These are phyloP conservation scores for Timema cristinae DNA, from an alignment of 2,888 invertebrate species.

Conservation along the genomic window DNA sequence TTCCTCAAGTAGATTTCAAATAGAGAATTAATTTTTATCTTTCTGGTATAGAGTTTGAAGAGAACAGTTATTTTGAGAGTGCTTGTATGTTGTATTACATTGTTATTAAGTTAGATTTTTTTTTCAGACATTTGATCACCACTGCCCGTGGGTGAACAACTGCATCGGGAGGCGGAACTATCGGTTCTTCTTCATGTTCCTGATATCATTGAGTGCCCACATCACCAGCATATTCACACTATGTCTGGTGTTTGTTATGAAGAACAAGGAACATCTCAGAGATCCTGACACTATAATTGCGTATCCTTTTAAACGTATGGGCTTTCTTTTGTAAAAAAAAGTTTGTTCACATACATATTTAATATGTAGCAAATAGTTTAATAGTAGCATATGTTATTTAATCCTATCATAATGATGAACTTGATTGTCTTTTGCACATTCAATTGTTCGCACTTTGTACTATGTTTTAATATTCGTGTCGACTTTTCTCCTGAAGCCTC, in stretches of 20 bases:
- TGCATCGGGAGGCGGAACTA: conserved; percentile 97
- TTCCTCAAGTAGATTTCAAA: too few species aligned
- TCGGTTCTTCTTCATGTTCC: conserved; percentile 98
- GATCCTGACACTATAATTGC: conserved; percentile 58
- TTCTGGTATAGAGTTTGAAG: too few species aligned
- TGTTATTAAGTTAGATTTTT: conserved; percentile 25
- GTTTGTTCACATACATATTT: too few species aligned
- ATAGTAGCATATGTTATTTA: not conserved
- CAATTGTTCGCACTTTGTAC: not conserved
- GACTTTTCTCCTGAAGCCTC: too few species aligned
- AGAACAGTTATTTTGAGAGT: too few species aligned
- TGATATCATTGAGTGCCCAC: conserved; percentile 92
- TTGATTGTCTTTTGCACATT: not conserved
- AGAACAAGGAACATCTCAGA: conserved; percentile 75
- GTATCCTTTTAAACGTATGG: conserved; percentile 37
- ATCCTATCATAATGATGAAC: not conserved
- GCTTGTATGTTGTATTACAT: too few species aligned
- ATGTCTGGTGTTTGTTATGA: conserved; percentile 87
- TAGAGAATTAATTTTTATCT: too few species aligned
- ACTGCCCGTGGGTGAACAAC: conserved; percentile 98
- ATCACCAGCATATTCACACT: conserved; percentile 96
- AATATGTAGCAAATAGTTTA: too few species aligned
- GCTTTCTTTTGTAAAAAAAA: too few species aligned
- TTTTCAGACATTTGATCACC: conserved; percentile 97
- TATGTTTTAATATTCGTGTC: too few species aligned